phyloP scores from a whole-genome alignment of 2,113 vertebrate species.

The Crypturellus undulatus region DNA sequence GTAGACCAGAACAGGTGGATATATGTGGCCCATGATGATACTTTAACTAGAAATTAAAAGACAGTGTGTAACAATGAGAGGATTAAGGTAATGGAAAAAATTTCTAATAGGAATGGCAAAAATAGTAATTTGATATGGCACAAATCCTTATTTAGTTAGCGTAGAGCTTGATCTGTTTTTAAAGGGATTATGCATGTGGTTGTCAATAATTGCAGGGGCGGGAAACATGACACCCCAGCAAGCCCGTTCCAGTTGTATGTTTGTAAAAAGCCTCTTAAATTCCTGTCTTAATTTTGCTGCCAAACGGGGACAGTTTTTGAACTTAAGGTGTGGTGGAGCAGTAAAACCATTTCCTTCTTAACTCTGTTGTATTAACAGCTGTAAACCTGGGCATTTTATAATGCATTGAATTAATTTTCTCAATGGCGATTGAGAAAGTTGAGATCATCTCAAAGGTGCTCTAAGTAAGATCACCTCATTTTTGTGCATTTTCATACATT shows the following conservation, averaged over 20 bases:
- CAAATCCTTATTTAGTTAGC: background rate
- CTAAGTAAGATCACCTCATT: background rate
- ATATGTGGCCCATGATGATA: rapidly evolving
- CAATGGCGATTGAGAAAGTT: no score
- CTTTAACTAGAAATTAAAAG: background rate
- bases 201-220: background rate
- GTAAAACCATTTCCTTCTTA: background rate
- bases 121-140: background rate
- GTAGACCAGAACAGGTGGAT: background rate
- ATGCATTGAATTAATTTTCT: background rate
- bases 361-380: background rate
- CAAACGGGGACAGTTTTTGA: background rate
- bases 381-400: background rate
- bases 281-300: background rate
- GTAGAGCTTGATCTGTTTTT: background rate
- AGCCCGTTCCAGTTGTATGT: background rate
- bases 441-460: no score
- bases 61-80: background rate
- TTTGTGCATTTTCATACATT: background rate
- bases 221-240: background rate
- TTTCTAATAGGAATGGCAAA: background rate
- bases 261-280: background rate
- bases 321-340: background rate
- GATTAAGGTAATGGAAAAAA: background rate
- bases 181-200: background rate